Evolutionary conservation across 2,888 invertebrate species (phyloP), one percentile per base, ranked within the genome.

Genomic region (Saturnia pavonia): DNA sequence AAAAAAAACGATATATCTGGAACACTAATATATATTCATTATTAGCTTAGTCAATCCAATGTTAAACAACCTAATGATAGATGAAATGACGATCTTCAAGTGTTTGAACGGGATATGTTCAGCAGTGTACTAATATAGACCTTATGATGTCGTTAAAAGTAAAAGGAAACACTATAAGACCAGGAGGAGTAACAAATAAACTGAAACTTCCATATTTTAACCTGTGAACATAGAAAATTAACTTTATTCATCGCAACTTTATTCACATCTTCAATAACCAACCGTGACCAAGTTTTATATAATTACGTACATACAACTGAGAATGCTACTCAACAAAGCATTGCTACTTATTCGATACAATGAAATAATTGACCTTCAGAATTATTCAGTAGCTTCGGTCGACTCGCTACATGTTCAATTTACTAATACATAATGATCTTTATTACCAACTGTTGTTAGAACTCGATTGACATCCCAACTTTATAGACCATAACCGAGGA

Each of bases 401-500:
- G 70, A 66, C 70, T 51, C 67, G 67, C 51, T 66, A 22, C 70
- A 43, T 40, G 70, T n/a, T 51, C 54, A 65, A 40, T 70, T 67
- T 54, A 42, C 42, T 54, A 67, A 66, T 66, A 54, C 51, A 40
- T 54, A 42, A 67, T 70, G 70, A 70, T 70, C 25, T 54, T 22
- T 42, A 40, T 40, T 67, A 54, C 25, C 19, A 48, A 27, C 69
- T 25, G 43, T 70, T 70, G 70, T 67, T 70, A 22, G 45, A 69
- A 40, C 42, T 51, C 51, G 66, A 25, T 51, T 70, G 22, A 70
- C 66, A 40, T 22, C 51, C 27, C 27, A 67, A 51, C 40, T 74
- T 74, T 74, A 73, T 77, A 76, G 71, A 74, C 70, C 80, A 76
- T 77, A 74, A 76, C 75, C 43, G 60, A 74, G 81, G 80, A 73